Evolutionary conservation across 2,888 invertebrate species (phyloP), one percentile per base, ranked within the genome.

Genomic region (Amphiduros pacificus): DNA sequence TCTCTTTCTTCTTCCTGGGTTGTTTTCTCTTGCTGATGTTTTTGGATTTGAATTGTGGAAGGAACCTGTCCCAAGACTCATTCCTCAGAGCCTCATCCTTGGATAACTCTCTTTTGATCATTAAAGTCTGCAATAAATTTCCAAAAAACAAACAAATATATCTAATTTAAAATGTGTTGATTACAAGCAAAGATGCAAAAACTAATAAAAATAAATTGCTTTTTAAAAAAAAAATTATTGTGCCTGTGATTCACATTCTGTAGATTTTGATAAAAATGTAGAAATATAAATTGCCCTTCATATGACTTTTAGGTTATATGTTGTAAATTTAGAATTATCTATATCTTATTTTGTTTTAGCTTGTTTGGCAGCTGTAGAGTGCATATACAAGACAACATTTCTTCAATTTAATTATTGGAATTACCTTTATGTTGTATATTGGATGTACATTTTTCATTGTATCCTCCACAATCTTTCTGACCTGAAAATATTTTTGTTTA

Each of bases 401-500:
- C n/a, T n/a, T n/a, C n/a, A n/a, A n/a, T n/a, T n/a, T n/a, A n/a
- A n/a, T n/a, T n/a, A n/a, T n/a, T n/a, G n/a, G n/a, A 65, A 68
- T 52, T 68, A 83, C 81, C 78, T 86, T 85, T 40, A 99, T 95
- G 77, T 96, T 97, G 79, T 97, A 98, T 81, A 99, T 94, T 0
- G 99, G 99, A 85, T 99, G 99, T 60, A 99, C 88, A 82, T 99
- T 99, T 78, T 93, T 93, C 97, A 99, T 97, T 0, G 96, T 96
- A 73, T 99, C 98, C 77, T 91, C 90, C 1, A 93, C 92, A 74
- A 99, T 92, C 72, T 91, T 89, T 60, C 96, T 86, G 1, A 83
- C 82, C 79, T 82, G 49, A 41, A 63, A 11, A 20, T 22, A 54
- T 27, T 36, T 9, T 11, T n/a, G 14, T 6, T 6, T 20, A 20